Base-by-base conservation (phyloP, 2,113 vertebrate species). In the Hydrolagus affinis region DNA sequence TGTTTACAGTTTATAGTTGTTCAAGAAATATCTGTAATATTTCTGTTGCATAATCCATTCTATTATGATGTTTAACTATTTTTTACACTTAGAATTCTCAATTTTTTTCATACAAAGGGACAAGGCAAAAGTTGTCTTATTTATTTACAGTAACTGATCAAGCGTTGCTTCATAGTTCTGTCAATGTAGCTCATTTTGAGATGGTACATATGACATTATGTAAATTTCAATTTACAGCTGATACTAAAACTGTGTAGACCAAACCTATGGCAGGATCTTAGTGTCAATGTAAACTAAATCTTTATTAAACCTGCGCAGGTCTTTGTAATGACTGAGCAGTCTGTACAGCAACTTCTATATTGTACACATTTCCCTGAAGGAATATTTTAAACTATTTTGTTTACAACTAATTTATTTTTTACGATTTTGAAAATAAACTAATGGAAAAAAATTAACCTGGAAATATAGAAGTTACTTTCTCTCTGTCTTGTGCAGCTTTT, bases 371-470 rank as follows among this genome's bases (percentile, higher is more conserved):
- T 88, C 88, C 90, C 90, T 87, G 86, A 88, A 88, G 86, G 87
- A 89, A 88, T 85, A 92, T 93, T 89, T 89, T 90, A 89, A 91
- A 89, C 94, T 92, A 93, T 94, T 93, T 94, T 93, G 91, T 92
- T 91, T 92, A 92, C 90, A 90, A 94, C 92, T 94, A 94, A 94
- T 94, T 94, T 94, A 94, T 94, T 94, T 25, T 93, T 91, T 93
- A 92, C 93, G 92, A 92, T 92, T 93, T 92, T 89, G 90, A 92
- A 91, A 93, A 91, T 90, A 91, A 93, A 93, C 87, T 91, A 91
- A 94, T 90, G 89, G 74, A 88, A 85, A 25, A 11, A 71, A 8
- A 71, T 44, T 44, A 44, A 44, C 44, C 44, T 44, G 44, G 44
- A 44, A 44, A 44, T 44, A 44, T 44, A 44, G 44, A 44, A 44